Evolutionary conservation across 2,113 vertebrate species (phyloP), one percentile per base, ranked within the genome.

Genomic region (Planiliza haematocheilus): DNA sequence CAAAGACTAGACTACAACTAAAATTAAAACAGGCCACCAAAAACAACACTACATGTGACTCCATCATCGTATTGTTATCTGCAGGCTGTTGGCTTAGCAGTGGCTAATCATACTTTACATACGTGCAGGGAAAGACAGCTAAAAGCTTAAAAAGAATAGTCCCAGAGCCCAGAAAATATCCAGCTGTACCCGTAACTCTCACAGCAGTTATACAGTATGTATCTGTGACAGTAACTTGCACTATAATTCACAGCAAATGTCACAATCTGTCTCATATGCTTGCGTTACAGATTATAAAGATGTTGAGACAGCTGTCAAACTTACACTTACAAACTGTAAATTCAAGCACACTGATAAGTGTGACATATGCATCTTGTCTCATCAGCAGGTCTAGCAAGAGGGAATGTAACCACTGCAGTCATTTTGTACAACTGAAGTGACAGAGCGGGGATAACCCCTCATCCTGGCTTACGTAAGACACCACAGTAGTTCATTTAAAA

Each of bases 41-140:
- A n/a, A n/a, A n/a, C n/a, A n/a, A n/a, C n/a, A n/a, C n/a, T n/a
- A n/a, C n/a, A n/a, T n/a, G n/a, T n/a, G n/a, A n/a, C n/a, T n/a
- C n/a, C n/a, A n/a, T n/a, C n/a, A n/a, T n/a, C n/a, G n/a, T n/a
- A n/a, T 63, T 36, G 38, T 64, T 42, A 21, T 64, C 51, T 64
- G 13, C 45, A 34, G 42, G 41, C 49, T 21, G 46, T 45, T 79
- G 59, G 56, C 21, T 71, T 21, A 43, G 20, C 51, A 51, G 43
- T 45, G 37, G 61, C 18, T 79, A 34, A 66, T 70, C 30, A 46
- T 49, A n/a, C n/a, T n/a, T n/a, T n/a, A n/a, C n/a, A n/a, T n/a
- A n/a, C n/a, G n/a, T n/a, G n/a, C n/a, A n/a, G n/a, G n/a, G n/a
- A n/a, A n/a, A n/a, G n/a, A n/a, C n/a, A n/a, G n/a, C n/a, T n/a